Base-by-base conservation (phyloP, 2,113 vertebrate species). In the Gracilinanus agilis region DNA sequence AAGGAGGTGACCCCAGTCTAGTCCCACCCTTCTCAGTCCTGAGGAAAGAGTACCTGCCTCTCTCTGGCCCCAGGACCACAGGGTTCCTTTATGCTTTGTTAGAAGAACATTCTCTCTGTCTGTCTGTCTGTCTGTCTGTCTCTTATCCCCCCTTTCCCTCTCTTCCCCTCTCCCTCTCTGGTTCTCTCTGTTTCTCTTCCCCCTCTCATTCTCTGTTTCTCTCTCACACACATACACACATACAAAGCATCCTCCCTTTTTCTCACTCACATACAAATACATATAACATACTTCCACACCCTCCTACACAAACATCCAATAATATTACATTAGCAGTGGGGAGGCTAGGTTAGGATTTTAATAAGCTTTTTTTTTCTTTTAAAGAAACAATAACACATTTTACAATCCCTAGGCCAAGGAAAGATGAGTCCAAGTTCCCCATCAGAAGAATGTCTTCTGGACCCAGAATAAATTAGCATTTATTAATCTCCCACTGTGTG, bases 311-410 rank as follows among this genome's bases (percentile, higher is more conserved):
- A 90, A 55, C 92, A 67, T 88, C 92, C 91, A 93, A 44, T 54
- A 92, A 89, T 56, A 90, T 44, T 21, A 67, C 53, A 2, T 25
- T 75, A 12, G 90, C 56, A 56, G 89, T 23, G 93, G 90, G 75
- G 67, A 95, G 97, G 94, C 58, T 94, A 21, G 95, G 94, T 90
- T 92, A 90, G 94, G 96, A 90, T 97, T 93, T 96, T 96, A 96
- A 96, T 95, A 93, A 96, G 94, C 92, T 90, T 90, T 53, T 89
- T 83, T 89, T 29, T 89, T 6, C 67, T 75, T 75, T 91, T 58
- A 94, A 54, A 89, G 93, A 96, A 96, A 96, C 94, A 94, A 92
- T n/a, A 75, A 55, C 67, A 96, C 89, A 90, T 61, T 91, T 56
- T 90, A 93, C 89, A 92, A 2, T 44, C n/a, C n/a, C 24, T 67